Evolutionary conservation across 2,113 vertebrate species (phyloP).

Genomic region (Naja naja): DNA sequence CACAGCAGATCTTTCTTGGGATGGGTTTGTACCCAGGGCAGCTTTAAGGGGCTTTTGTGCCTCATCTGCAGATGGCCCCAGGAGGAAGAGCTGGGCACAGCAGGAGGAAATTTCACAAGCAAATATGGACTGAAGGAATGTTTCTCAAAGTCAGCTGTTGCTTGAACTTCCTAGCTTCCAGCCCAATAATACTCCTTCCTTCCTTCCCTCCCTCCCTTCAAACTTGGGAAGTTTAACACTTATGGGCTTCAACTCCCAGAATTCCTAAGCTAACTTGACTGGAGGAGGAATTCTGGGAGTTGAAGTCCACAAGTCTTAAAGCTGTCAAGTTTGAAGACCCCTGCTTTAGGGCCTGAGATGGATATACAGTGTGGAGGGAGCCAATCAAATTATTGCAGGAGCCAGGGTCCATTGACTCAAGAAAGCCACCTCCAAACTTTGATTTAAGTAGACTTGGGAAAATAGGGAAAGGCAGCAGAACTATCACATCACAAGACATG

Average conservation of each 20-base stretch:
- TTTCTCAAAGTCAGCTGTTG: constrained; percentile 1
- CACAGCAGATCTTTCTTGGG: constrained; percentile 32
- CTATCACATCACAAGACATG: neutral
- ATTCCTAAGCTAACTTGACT: too few relatives aligned
- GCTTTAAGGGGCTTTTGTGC: constrained; percentile 35
- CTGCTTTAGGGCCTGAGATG: neutral
- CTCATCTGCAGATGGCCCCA: constrained; percentile 25
- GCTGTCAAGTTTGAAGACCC: too few relatives aligned
- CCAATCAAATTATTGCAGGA: neutral
- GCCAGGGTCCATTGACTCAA: neutral
- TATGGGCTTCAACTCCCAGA: too few relatives aligned
- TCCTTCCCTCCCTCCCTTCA: neutral
- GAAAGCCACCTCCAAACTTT: neutral
- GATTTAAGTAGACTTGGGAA: neutral
- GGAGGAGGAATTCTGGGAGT: too few relatives aligned
- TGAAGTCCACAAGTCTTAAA: too few relatives aligned
- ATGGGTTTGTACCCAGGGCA: constrained; percentile 35
- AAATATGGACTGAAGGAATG: constrained; percentile 16
- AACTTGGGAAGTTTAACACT: too few relatives aligned
- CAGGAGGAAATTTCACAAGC: constrained; percentile 39
- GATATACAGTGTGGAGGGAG: neutral
- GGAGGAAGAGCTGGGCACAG: constrained; percentile 49
- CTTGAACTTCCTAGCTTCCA: neutral
- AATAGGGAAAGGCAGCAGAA: neutral
- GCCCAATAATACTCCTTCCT: constrained; percentile 5